phyloP scores from a whole-genome alignment of 1,140 invertebrate species.

The Scaptomyza graminum region DNA sequence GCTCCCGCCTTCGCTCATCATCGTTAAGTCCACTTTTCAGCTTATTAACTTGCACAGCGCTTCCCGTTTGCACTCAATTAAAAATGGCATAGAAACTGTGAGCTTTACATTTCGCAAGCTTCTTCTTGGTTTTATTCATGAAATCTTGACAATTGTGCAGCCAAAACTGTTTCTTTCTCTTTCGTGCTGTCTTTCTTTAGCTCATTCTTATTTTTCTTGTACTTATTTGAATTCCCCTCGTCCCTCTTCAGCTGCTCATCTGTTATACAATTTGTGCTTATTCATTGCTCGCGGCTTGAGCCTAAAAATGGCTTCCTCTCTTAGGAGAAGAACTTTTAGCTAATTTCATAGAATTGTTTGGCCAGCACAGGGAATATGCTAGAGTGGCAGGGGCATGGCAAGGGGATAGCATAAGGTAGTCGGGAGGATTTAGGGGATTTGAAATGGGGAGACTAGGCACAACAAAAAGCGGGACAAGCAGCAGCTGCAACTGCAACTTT shows the following conservation, averaged over 20 bases:
- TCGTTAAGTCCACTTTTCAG: constrained; percentile 58
- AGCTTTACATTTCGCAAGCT: constrained; percentile 52
- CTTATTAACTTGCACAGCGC: constrained; percentile 53
- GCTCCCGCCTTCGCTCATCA: not conserved
- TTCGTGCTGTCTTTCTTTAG: constrained; percentile 1
- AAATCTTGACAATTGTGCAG: constrained; percentile 28
- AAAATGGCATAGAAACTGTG: constrained; percentile 63
- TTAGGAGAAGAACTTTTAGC: constrained; percentile 67
- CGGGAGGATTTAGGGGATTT: not conserved
- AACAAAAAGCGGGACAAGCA: constrained; percentile 28
- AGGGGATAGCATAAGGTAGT: not conserved
- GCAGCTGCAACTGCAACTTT: constrained; percentile 77
- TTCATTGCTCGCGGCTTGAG: constrained; percentile 75
- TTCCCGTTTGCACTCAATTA: constrained; percentile 66
- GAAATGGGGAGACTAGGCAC: constrained; percentile 15
- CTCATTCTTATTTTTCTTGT: constrained; percentile 11
- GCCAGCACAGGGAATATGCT: constrained; percentile 13
- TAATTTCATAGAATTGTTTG: constrained; percentile 78
- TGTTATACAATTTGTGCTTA: constrained; percentile 73
- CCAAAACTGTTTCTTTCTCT: constrained; percentile 7
- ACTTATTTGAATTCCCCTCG: constrained; percentile 34
- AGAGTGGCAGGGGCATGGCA: not conserved
- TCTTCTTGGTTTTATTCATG: not conserved
- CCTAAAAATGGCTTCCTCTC: constrained; percentile 66
- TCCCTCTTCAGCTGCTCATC: constrained; percentile 56